Conservation (phyloP, 2,113 vertebrate genomes). For the Barbus barbus region DNA sequence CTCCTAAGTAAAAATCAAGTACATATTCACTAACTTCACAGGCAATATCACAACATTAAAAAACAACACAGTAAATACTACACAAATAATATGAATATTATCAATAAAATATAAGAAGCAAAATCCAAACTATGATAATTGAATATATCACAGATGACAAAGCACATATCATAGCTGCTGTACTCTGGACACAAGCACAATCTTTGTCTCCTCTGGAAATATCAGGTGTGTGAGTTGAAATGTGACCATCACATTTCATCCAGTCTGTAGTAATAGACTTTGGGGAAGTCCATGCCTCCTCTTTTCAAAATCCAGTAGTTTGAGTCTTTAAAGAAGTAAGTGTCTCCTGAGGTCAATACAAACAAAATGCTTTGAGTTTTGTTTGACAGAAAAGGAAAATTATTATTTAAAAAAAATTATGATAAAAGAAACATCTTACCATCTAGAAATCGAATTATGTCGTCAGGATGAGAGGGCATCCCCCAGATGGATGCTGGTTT, state of each 20-base stretch:
- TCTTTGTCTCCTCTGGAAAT: conserved; percentile 5
- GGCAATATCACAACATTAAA: not conserved
- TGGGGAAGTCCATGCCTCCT: conserved; percentile 66
- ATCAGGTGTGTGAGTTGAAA: not conserved
- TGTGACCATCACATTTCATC: conserved; percentile 68
- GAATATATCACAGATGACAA: not conserved
- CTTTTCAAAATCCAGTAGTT: conserved; percentile 73
- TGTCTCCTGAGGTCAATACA: conserved; percentile 64
- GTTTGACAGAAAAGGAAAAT: not conserved
- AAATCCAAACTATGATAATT: not conserved
- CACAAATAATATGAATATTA: not conserved
- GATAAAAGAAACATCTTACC: conserved; percentile 58
- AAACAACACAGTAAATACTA: not conserved
- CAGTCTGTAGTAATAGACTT: conserved; percentile 67
- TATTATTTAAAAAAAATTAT: not conserved
- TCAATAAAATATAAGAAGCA: not conserved
- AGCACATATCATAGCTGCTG: not conserved
- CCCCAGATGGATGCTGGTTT: conserved; percentile 72
- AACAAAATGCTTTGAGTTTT: not conserved
- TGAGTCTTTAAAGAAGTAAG: conserved; percentile 76
- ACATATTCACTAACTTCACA: not conserved
- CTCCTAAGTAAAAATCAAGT: not conserved
- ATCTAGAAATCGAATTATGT: conserved; percentile 68
- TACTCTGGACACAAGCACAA: conserved; percentile 21
- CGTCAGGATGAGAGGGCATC: conserved; percentile 69